Conservation (phyloP, 2,888 invertebrate species). For the Phalangium opilio region DNA sequence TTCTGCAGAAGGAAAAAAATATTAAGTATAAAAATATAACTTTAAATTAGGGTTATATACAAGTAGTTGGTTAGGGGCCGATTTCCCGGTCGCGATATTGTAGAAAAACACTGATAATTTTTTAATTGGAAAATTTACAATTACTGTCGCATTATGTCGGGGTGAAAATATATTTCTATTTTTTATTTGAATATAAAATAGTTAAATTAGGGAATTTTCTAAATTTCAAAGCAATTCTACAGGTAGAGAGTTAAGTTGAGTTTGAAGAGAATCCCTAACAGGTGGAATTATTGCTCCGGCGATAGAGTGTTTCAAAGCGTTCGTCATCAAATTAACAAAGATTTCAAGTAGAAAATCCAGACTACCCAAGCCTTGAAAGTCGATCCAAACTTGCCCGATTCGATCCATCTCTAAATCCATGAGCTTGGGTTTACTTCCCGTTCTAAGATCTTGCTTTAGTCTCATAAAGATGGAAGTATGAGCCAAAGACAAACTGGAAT, state of each 20-base stretch:
- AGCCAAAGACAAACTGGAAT: conserved; percentile 11
- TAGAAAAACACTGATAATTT: too few relatives aligned
- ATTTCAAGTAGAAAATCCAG: conserved; percentile 68
- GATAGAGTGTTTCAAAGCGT: conserved; percentile 45
- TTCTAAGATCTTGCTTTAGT: conserved; percentile 11
- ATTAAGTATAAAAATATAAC: too few relatives aligned
- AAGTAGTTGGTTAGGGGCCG: too few relatives aligned
- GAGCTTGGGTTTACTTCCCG: conserved; percentile 13
- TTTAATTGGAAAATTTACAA: too few relatives aligned
- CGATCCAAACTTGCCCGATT: conserved; percentile 23
- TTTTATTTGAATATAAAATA: too few relatives aligned
- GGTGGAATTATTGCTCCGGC: conserved; percentile 15
- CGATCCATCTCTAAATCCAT: conserved; percentile 23
- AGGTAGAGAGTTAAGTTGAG: conserved; percentile 11
- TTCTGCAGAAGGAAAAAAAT: too few relatives aligned
- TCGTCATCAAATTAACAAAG: conserved; percentile 62
- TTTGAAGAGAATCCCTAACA: conserved; percentile 14
- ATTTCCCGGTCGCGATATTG: too few relatives aligned
- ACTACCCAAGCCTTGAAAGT: conserved; percentile 61
- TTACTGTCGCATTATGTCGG: too few relatives aligned
- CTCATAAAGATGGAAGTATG: conserved; percentile 13
- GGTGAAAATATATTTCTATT: too few relatives aligned
- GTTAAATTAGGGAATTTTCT: too few relatives aligned
- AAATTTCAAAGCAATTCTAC: neutral
- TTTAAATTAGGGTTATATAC: too few relatives aligned